phyloP scores from a whole-genome alignment of 37 sponge, comb jelly and placozoan genomes.

The Haliclona indistincta region DNA sequence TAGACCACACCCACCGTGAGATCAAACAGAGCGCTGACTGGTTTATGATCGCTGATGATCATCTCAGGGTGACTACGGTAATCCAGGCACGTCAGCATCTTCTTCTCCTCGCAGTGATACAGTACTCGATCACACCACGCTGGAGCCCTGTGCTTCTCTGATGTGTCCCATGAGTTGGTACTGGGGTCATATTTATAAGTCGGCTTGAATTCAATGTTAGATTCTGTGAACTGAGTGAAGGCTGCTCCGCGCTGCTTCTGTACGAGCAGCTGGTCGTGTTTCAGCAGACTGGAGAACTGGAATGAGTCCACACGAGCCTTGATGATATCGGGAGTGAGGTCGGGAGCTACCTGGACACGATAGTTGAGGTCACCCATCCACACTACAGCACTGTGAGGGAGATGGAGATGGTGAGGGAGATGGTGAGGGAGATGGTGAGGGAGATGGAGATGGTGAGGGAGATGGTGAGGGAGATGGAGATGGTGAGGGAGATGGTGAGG shows the following conservation, averaged over 20 bases:
- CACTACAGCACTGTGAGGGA: slow-evolving; percentile 74
- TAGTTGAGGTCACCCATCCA: slow-evolving; percentile 98
- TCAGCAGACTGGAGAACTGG: slow-evolving; percentile 45
- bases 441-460: not conserved
- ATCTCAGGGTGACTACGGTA: slow-evolving; percentile 68
- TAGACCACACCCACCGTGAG: slow-evolving; percentile 46
- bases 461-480: not conserved
- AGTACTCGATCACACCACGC: slow-evolving; percentile 95
- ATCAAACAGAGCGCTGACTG: slow-evolving; percentile 82
- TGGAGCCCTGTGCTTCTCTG: slow-evolving; percentile 86
- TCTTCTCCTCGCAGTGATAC: slow-evolving; percentile 13
- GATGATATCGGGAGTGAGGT: slow-evolving; percentile 47
- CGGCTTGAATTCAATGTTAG: slow-evolving; percentile 71
- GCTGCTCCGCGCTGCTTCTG: slow-evolving; percentile 47
- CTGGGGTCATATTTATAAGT: slow-evolving; percentile 86
- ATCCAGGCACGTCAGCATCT: slow-evolving; percentile 9
- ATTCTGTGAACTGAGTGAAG: slow-evolving; percentile 71
- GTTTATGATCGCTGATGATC: slow-evolving; percentile 85
- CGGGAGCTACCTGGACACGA: slow-evolving; percentile 38
- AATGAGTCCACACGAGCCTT: slow-evolving; percentile 44
- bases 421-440: not conserved
- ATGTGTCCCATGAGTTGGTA: slow-evolving; percentile 85
- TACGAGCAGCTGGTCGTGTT: slow-evolving; percentile 63
- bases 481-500: too few species aligned
- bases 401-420: too few species aligned